These are phyloP conservation scores for Halichoeres trimaculatus DNA, from an alignment of 2,113 vertebrate genomes.

Conservation along the genomic window DNA sequence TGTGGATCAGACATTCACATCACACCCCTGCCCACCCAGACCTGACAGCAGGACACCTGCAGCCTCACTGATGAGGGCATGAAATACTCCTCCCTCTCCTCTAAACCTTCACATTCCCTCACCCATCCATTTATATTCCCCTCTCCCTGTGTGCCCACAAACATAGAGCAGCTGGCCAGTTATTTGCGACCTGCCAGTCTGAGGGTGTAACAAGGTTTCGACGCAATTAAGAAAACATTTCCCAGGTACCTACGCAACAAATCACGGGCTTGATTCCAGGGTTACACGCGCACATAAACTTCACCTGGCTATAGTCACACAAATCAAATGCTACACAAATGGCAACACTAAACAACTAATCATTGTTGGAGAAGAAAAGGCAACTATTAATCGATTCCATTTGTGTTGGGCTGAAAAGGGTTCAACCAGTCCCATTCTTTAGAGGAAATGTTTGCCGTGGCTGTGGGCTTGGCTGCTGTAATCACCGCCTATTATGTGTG, in stretches of 20 bases:
- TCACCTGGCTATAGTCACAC: conserved; percentile 46
- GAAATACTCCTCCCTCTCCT: conserved; percentile 59
- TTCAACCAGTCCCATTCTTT: conserved; percentile 70
- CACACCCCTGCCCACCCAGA: conserved; percentile 64
- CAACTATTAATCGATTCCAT: conserved; percentile 77
- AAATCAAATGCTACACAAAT: conserved; percentile 67
- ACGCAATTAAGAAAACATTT: conserved; percentile 80
- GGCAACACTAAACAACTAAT: conserved; percentile 71
- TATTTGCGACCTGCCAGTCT: conserved; percentile 80
- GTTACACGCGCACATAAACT: conserved; percentile 38
- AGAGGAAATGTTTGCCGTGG: conserved; percentile 68
- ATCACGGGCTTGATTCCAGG: conserved; percentile 58
- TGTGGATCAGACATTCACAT: conserved; percentile 64
- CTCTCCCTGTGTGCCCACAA: conserved; percentile 48
- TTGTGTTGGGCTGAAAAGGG: conserved; percentile 66
- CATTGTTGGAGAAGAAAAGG: conserved; percentile 63
- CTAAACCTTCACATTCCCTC: conserved; percentile 55
- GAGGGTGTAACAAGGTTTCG: conserved; percentile 74
- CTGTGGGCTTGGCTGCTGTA: conserved; percentile 50
- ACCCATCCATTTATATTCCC: conserved; percentile 67
- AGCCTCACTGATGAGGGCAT: conserved; percentile 70
- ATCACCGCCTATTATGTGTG: conserved; percentile 75
- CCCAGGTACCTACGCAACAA: conserved; percentile 67
- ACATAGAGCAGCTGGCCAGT: conserved; percentile 73
- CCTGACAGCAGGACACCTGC: conserved; percentile 75